phyloP scores from a whole-genome alignment of 2,113 vertebrate species.

The Eulacestoma nigropectus region DNA sequence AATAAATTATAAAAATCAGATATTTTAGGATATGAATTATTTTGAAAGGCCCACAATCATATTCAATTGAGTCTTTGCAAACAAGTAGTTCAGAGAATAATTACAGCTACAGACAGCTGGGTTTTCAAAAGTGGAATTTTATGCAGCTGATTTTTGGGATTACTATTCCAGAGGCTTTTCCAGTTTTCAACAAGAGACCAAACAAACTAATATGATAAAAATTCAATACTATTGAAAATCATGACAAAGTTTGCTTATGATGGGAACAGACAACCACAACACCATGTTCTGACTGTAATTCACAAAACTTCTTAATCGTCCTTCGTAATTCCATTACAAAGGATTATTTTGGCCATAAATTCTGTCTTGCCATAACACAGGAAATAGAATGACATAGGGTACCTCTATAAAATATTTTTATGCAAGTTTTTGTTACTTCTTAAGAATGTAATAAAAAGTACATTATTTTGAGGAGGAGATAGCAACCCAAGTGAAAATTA shows the following conservation, averaged over 20 bases:
- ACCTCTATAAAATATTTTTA: neutral
- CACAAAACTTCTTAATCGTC: neutral
- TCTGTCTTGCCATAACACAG: neutral
- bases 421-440: neutral
- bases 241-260: neutral
- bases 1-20: neutral
- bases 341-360: neutral
- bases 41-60: neutral
- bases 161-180: neutral
- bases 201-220: neutral
- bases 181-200: neutral
- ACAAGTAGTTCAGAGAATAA: slow-evolving; percentile 9
- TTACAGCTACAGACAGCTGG: slow-evolving; percentile 7
- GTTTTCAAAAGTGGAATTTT: slow-evolving; percentile 18
- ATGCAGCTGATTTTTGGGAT: slow-evolving; percentile 3
- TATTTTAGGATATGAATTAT: neutral
- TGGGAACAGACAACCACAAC: neutral
- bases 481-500: neutral
- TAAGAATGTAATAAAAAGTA: neutral
- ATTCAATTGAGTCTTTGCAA: neutral
- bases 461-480: neutral
- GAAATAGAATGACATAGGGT: neutral
- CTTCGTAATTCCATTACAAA: neutral
- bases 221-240: neutral
- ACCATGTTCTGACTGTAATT: neutral